phyloP scores from a whole-genome alignment of 2,888 invertebrate genomes.

The Baronia brevicornis region DNA sequence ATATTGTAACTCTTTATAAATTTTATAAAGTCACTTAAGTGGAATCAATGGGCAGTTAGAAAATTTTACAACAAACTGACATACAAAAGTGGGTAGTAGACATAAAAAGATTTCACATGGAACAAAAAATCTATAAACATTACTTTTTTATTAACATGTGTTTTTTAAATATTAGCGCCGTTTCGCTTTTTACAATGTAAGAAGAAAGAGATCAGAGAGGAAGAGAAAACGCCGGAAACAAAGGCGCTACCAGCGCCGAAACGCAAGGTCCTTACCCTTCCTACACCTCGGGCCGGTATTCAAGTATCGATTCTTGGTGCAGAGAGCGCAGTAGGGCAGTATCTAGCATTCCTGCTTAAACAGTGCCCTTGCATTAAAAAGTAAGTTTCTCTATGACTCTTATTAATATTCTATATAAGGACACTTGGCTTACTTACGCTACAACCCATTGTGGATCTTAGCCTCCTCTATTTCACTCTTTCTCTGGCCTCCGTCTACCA shows the following conservation, averaged over 20 bases:
- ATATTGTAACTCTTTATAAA: no score
- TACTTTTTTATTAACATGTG: background rate
- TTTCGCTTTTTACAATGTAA: slow-evolving; percentile 47
- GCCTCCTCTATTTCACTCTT: no score
- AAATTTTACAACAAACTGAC: no score
- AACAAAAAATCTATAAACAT: background rate
- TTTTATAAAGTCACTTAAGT: no score
- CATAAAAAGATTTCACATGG: no score
- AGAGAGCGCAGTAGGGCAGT: slow-evolving; percentile 65
- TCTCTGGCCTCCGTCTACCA: no score
- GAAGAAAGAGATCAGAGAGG: slow-evolving; percentile 23
- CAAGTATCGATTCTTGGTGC: slow-evolving; percentile 71
- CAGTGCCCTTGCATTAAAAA: slow-evolving; percentile 68
- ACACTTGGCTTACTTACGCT: no score
- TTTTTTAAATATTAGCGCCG: slow-evolving; percentile 37
- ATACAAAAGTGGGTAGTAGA: no score
- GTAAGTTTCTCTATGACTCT: slow-evolving; percentile 47
- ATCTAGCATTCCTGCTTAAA: slow-evolving; percentile 67
- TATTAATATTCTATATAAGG: no score
- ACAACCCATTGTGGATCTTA: no score
- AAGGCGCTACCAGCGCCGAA: slow-evolving; percentile 39
- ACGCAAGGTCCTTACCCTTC: slow-evolving; percentile 30
- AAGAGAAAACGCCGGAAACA: slow-evolving; percentile 21
- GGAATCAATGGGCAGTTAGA: no score
- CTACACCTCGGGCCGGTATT: slow-evolving; percentile 44